Conservation (phyloP, 2,113 vertebrate genomes). For the Lethenteron camtschaticum region DNA sequence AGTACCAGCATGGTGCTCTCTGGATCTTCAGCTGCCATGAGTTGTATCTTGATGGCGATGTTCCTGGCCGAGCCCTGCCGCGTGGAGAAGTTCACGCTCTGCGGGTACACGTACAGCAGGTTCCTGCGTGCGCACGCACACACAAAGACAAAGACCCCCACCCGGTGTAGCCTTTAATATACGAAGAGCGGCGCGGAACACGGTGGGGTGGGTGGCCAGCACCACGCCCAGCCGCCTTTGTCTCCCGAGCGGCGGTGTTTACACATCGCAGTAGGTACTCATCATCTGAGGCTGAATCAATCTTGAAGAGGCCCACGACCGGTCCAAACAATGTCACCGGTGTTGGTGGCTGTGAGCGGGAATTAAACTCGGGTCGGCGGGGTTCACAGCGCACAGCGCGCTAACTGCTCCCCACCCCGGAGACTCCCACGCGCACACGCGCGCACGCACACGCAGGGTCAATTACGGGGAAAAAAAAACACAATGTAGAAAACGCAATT, state of each 20-base stretch:
- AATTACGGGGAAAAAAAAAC: neutral
- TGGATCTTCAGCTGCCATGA: conserved; percentile 87
- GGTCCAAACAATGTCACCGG: neutral
- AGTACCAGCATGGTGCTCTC: conserved; percentile 80
- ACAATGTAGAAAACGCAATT: too few relatives aligned
- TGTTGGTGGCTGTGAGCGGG: conserved; percentile 6
- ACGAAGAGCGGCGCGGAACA: too few relatives aligned
- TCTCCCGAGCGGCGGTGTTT: too few relatives aligned
- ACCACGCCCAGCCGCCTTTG: too few relatives aligned
- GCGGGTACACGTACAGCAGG: conserved; percentile 76
- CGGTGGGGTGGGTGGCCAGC: too few relatives aligned
- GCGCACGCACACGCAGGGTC: neutral
- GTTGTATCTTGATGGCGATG: conserved; percentile 96
- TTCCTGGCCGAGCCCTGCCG: conserved; percentile 92
- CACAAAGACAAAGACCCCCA: too few relatives aligned
- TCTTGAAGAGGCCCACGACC: too few relatives aligned
- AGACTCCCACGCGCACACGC: neutral
- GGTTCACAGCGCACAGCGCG: too few relatives aligned
- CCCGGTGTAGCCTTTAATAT: too few relatives aligned
- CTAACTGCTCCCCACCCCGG: neutral
- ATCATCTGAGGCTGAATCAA: too few relatives aligned
- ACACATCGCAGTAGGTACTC: too few relatives aligned
- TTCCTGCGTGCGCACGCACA: conserved; percentile 31
- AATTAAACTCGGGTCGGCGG: too few relatives aligned
- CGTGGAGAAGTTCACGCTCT: conserved; percentile 95